phyloP scores from a whole-genome alignment of 2,797 vertebrate species.

The Periophthalmus magnuspinnatus region DNA sequence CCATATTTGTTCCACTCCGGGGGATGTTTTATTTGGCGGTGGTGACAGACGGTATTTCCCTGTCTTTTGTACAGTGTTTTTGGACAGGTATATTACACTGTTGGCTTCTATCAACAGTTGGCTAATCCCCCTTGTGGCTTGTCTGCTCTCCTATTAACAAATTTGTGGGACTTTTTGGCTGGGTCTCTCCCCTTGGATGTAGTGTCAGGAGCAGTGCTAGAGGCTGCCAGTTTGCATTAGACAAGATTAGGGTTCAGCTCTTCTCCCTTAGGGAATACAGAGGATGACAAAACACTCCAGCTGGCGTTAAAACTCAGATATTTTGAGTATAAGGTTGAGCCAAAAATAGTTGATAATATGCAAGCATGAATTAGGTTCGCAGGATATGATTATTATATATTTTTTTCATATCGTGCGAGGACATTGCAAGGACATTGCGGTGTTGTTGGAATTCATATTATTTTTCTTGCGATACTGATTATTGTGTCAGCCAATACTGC shows the following conservation, averaged over 20 bases:
- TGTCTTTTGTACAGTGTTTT: background rate
- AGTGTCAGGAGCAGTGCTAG: background rate
- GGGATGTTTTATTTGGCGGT: background rate
- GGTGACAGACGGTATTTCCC: background rate
- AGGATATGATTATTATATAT: too few relatives aligned
- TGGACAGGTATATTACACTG: background rate
- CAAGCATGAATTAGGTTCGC: too few relatives aligned
- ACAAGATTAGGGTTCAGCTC: background rate
- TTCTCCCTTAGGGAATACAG: background rate
- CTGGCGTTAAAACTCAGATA: background rate
- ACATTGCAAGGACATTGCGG: too few relatives aligned
- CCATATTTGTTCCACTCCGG: background rate
- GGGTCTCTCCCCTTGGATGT: background rate
- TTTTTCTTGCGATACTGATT: too few relatives aligned
- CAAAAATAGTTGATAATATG: background rate
- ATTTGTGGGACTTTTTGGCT: background rate
- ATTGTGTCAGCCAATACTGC: too few relatives aligned
- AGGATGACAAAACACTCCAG: background rate
- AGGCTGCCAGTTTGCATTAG: slow-evolving; percentile 5
- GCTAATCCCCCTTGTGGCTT: background rate
- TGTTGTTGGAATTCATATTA: too few relatives aligned
- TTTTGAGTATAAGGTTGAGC: background rate
- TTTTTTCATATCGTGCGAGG: too few relatives aligned
- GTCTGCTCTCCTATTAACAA: background rate
- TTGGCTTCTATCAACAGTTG: background rate